phyloP scores from a whole-genome alignment of 2,113 vertebrate genomes.

The Takifugu flavidus region DNA sequence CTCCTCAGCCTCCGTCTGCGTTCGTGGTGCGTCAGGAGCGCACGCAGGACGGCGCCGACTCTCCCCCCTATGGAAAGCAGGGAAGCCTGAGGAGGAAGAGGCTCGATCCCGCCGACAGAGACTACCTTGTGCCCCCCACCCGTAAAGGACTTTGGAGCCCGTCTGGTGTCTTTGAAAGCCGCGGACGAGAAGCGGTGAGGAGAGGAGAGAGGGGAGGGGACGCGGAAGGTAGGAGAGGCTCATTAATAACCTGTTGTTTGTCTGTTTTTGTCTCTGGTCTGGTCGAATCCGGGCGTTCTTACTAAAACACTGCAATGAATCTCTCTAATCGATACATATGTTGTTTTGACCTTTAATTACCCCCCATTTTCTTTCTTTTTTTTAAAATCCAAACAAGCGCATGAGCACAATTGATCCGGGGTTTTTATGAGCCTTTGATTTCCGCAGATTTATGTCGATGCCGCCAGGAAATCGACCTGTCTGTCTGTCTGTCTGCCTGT shows the following conservation, averaged over 20 bases:
- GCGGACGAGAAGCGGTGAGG: background rate
- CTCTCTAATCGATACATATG: background rate
- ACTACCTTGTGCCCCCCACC: background rate
- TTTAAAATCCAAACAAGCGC: background rate
- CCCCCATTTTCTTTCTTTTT: background rate
- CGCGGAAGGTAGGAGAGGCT: constrained; percentile 33
- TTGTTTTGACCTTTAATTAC: background rate
- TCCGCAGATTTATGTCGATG: background rate
- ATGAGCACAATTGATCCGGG: background rate
- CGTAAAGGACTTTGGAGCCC: constrained; percentile 1
- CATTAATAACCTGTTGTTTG: constrained; percentile 67
- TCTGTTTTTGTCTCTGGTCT: constrained; percentile 23
- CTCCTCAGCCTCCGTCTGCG: constrained; percentile 27
- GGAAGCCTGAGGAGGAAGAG: constrained; percentile 41
- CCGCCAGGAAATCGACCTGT: background rate
- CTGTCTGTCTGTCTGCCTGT: too few relatives aligned
- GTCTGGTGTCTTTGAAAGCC: background rate
- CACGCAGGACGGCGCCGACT: constrained; percentile 29
- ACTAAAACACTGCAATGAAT: background rate
- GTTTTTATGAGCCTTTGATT: background rate
- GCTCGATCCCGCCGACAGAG: constrained; percentile 17
- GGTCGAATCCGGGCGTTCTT: background rate
- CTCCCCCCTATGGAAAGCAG: constrained; percentile 28
- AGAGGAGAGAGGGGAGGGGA: constrained; percentile 3
- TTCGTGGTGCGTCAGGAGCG: constrained; percentile 42